phyloP scores from a whole-genome alignment of 2,888 invertebrate species.

The Andrena marginata region DNA sequence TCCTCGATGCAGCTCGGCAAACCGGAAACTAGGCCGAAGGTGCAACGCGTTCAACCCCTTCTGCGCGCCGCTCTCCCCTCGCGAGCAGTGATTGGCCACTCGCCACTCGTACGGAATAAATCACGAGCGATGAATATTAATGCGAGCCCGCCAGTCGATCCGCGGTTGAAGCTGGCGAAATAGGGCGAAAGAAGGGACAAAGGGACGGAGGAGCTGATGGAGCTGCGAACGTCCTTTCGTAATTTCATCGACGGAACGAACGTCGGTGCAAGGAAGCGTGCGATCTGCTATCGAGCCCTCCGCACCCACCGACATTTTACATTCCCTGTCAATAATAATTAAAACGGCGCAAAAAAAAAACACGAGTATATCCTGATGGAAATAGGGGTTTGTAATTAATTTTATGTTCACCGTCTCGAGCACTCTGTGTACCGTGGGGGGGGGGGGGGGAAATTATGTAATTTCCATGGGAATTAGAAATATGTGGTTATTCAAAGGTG shows the following conservation, averaged over 20 bases:
- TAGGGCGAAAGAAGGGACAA: background rate
- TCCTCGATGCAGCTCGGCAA: slow-evolving; percentile 4
- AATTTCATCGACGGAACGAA: background rate
- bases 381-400: background rate
- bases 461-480: background rate
- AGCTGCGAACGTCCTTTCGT: too few species aligned
- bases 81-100: slow-evolving; percentile 46
- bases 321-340: background rate
- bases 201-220: background rate
- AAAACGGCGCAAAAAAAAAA: background rate
- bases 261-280: background rate
- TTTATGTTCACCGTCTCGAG: background rate
- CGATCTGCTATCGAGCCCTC: background rate
- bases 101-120: slow-evolving; percentile 51
- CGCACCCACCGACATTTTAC: background rate
- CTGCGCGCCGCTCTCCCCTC: slow-evolving; percentile 1
- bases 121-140: slow-evolving; percentile 58
- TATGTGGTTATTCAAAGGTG: slow-evolving; percentile 2
- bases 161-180: background rate
- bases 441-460: background rate
- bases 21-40: slow-evolving; percentile 58
- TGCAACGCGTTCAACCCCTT: slow-evolving; percentile 29
- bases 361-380: background rate
- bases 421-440: background rate
- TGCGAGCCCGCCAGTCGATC: background rate